Conservation (phyloP, 2,113 vertebrate species). For the Anguilla japonica region DNA sequence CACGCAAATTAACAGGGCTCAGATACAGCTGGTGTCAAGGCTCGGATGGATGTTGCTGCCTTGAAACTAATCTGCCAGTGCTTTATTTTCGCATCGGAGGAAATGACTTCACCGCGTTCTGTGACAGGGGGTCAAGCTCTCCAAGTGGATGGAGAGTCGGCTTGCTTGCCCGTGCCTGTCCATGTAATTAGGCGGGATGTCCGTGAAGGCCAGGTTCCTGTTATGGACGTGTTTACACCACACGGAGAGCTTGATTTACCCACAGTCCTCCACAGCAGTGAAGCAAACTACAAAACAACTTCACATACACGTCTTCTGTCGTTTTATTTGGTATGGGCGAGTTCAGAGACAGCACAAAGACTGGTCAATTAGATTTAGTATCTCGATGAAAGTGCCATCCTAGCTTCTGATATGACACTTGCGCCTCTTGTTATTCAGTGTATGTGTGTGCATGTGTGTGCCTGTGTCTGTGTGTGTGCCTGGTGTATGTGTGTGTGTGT, state of each 20-base stretch:
- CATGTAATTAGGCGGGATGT: background rate
- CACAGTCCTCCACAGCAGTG: constrained; percentile 18
- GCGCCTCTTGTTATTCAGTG: too few relatives aligned
- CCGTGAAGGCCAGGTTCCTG: background rate
- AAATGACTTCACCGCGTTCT: background rate
- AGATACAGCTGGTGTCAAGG: background rate
- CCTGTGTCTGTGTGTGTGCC: too few relatives aligned
- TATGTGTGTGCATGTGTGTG: too few relatives aligned
- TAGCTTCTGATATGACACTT: background rate
- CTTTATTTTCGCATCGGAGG: background rate
- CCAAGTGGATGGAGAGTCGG: background rate
- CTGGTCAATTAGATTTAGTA: background rate
- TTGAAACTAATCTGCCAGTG: background rate
- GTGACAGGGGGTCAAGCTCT: constrained; percentile 3
- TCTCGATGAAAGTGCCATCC: background rate
- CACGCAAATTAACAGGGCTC: background rate
- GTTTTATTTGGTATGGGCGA: background rate
- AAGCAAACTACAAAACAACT: background rate
- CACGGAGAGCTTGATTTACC: constrained; percentile 9
- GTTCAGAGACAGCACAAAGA: background rate
- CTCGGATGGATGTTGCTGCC: background rate
- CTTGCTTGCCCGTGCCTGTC: constrained; percentile 1
- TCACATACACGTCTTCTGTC: background rate
- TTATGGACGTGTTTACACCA: constrained; percentile 28
- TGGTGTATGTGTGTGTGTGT: too few relatives aligned